Conservation (phyloP, 2,888 invertebrate species). For the Nemapogon koenigi region DNA sequence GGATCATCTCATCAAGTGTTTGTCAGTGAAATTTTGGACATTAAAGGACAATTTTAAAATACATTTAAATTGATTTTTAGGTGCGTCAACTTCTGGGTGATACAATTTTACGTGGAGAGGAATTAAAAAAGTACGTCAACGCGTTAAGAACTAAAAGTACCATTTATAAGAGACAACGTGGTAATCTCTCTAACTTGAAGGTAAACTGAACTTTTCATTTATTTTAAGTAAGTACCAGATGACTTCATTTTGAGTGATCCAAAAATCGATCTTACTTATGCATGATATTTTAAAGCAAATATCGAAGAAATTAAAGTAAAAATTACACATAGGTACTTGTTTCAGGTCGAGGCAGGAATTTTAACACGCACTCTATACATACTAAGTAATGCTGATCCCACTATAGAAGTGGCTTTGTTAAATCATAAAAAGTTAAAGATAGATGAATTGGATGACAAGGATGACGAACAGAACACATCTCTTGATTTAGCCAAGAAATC, state of each 20-base stretch:
- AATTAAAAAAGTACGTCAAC: slow-evolving; percentile 85
- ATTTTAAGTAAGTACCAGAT: too few relatives aligned
- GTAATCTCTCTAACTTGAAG: slow-evolving; percentile 76
- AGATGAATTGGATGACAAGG: slow-evolving; percentile 64
- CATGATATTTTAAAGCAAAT: too few relatives aligned
- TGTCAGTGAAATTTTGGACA: neutral
- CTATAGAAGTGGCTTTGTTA: slow-evolving; percentile 53
- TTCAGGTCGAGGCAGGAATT: slow-evolving; percentile 77
- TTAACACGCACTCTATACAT: slow-evolving; percentile 78
- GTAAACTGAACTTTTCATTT: too few relatives aligned
- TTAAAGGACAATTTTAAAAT: neutral
- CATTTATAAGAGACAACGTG: slow-evolving; percentile 80
- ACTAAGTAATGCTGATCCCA: slow-evolving; percentile 65
- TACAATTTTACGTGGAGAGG: slow-evolving; percentile 78
- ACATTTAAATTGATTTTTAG: slow-evolving; percentile 20
- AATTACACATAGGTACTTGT: neutral
- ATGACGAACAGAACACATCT: slow-evolving; percentile 40
- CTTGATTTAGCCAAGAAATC: slow-evolving; percentile 47
- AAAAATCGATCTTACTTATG: too few relatives aligned
- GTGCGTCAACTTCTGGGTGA: slow-evolving; percentile 66
- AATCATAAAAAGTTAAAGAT: slow-evolving; percentile 56
- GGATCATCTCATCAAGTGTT: neutral
- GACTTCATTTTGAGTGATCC: too few relatives aligned
- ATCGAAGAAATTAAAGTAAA: too few relatives aligned
- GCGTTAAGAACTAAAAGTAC: slow-evolving; percentile 81